Evolutionary conservation across 2,888 invertebrate genomes (phyloP), one percentile per base, ranked within the genome.

Genomic region (Sinelater perroti): DNA sequence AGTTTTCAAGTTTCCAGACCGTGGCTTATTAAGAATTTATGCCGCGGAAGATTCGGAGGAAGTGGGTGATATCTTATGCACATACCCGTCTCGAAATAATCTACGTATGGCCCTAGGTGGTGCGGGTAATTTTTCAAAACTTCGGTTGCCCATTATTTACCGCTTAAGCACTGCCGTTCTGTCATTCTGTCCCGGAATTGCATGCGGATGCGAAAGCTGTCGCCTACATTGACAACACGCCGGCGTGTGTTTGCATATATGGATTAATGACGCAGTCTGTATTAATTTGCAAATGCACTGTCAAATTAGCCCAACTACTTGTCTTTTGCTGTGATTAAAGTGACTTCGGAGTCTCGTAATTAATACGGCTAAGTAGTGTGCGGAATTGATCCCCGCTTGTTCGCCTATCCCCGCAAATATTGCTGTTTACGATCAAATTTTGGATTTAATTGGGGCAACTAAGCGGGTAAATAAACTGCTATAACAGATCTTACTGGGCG

Each of bases 1-100:
- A 63, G 63, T 61, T 62, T 60, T 21, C 36, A 68, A 68, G 61
- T 65, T 64, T 60, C 57, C 63, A 54, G 58, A 61, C 64, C 54
- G 14, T 14, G 56, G 47, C 60, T 64, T 66, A 68, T 68, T 67
- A 67, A 67, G 67, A 67, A 68, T 68, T 66, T 63, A 68, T 66
- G 57, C 61, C 26, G 52, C 35, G 52, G 52, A 52, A 52, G 44
- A 44, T 52, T 44, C 28, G 35, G 44, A 51, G 51, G 28, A 51
- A 40, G 14, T 40, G 30, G 38, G 21, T 51, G 40, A 51, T 51
- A 51, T 51, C 38, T n/a, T 51, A 51, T 51, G 50, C 50, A 51
- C 30, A 31, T 28, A 28, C 40, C 21, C 42, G 30, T 40, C 50
- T 20, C 40, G 42, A 51, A 51, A 51, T 50, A 50, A 50, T 51